Evolutionary conservation across 2,888 invertebrate species (phyloP).

Genomic region (Ametastegia equiseti): DNA sequence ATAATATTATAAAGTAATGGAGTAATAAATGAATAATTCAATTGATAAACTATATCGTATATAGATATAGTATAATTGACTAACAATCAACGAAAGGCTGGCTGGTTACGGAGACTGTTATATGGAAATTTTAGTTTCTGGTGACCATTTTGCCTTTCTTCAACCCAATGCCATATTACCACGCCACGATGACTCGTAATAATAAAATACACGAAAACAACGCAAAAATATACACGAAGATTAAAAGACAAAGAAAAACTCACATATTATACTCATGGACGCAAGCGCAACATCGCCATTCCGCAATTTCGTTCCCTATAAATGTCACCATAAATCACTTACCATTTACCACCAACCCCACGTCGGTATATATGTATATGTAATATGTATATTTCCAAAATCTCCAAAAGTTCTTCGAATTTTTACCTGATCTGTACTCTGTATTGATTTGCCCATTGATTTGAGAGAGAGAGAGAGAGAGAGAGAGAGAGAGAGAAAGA

Average conservation of each 20-base stretch:
- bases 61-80: not conserved
- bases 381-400: not conserved
- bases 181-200: conserved; percentile 17
- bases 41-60: conserved; percentile 11
- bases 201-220: not conserved
- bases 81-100: not conserved
- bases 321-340: not conserved
- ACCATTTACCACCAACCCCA: not conserved
- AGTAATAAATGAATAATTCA: not conserved
- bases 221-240: too few species aligned
- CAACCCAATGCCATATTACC: too few species aligned
- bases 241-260: conserved; percentile 11
- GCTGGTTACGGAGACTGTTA: conserved; percentile 11
- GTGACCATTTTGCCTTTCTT: conserved; percentile 50
- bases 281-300: conserved; percentile 26
- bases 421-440: not conserved
- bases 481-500: not conserved
- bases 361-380: not conserved
- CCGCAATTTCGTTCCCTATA: conserved; percentile 40
- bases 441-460: not conserved
- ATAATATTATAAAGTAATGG: not conserved
- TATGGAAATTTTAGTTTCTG: not conserved
- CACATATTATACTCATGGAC: not conserved
- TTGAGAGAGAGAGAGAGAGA: not conserved
- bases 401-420: not conserved